Base-by-base conservation (phyloP, 2,797 vertebrate species). In the Toxotes lorentzi region DNA sequence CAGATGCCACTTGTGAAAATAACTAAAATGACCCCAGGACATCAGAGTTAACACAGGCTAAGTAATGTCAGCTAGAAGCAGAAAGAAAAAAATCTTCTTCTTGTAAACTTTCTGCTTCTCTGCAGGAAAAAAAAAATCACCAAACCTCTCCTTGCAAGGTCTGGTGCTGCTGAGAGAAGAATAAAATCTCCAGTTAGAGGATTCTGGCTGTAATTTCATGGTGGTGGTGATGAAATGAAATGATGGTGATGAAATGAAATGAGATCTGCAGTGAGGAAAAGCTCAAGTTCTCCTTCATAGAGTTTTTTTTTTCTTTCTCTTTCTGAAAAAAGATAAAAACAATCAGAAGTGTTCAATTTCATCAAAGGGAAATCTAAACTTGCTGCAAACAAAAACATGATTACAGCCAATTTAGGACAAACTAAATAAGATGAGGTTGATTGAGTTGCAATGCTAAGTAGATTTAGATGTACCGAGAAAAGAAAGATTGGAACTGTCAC, bases 211-310 rank as follows among this genome's bases (percentile, higher is more conserved):
- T 79, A 67, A 71, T 75, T 70, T 40, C 30, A 34, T 8, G 17
- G 40, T n/a, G n/a, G n/a, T n/a, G n/a, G n/a, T n/a, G n/a, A n/a
- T n/a, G 40, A 41, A 21, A 32, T 7, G 64, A 63, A 48, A 58
- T 69, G 58, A 58, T 69, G 58, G 70, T 19, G 61, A 81, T 62
- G n/a, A 56, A 63, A 27, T 24, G 2, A 67, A 83, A 78, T 43
- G 13, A 61, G 24, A 45, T 72, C 43, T 35, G 32, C 48, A 40
- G 40, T 1, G 34, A 43, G 21, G 61, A 72, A 58, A 34, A 41
- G 12, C 45, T 35, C 4, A 4, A 23, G 61, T 35, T 43, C 12
- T 48, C 27, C 1, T 66, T 23, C 13, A 61, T 43, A 38, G n/a
- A 64, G 51, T 1, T 5, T 32, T 40, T 50, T 13, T 4, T 30